These are phyloP conservation scores for Metridium senile DNA, from an alignment of 92 coral and sea anemone genomes.

Conservation along the genomic window DNA sequence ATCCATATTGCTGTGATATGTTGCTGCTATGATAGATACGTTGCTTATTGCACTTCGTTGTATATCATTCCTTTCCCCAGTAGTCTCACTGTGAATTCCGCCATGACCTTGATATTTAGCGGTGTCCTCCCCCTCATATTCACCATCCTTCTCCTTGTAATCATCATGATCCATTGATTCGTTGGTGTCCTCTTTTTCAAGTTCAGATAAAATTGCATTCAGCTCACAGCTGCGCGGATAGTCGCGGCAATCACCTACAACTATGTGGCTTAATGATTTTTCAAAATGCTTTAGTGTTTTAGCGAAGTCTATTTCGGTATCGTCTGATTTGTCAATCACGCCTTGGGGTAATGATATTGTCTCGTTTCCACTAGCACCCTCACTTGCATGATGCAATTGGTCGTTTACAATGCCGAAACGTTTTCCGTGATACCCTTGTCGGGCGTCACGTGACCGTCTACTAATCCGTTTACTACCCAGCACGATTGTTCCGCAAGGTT, in stretches of 20 bases:
- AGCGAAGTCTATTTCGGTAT: conserved; percentile 14
- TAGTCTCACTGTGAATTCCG: not conserved
- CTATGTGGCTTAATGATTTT: not conserved
- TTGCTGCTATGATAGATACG: not conserved
- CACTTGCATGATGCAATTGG: conserved; percentile 2
- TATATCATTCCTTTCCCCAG: not conserved
- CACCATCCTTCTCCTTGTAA: not conserved
- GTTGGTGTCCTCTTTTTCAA: conserved; percentile 7
- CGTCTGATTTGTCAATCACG: not conserved
- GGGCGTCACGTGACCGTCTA: not conserved
- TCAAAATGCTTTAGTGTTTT: conserved; percentile 23
- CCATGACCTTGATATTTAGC: not conserved
- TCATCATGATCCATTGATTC: no score
- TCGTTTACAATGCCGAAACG: no score
- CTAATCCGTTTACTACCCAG: no score
- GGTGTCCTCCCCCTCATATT: not conserved
- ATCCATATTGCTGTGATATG: not conserved
- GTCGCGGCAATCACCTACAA: not conserved
- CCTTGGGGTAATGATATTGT: not conserved
- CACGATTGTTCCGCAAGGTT: not conserved
- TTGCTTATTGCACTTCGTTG: not conserved
- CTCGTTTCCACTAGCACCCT: no score
- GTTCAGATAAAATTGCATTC: not conserved
- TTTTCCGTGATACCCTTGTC: not conserved
- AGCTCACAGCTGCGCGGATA: not conserved